Evolutionary conservation across 2,888 invertebrate genomes (phyloP).

Genomic region (Calephelis perditalis): DNA sequence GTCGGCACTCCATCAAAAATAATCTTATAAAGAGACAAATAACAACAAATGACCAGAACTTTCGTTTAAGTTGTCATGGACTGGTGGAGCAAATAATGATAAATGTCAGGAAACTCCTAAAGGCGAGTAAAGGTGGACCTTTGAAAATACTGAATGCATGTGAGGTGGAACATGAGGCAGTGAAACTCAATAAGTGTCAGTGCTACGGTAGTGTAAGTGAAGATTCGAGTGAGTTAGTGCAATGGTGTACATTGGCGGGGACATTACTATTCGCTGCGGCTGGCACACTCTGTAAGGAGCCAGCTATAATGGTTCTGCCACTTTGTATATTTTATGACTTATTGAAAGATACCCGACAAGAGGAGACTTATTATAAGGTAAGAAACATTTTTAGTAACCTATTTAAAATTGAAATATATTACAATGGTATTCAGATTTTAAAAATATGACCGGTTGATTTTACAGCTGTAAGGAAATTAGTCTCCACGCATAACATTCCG

Average conservation of each 20-base stretch:
- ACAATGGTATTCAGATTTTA: no score
- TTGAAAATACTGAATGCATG: constrained; percentile 57
- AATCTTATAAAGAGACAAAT: constrained; percentile 45
- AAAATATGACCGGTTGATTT: no score
- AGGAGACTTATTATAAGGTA: constrained; percentile 77
- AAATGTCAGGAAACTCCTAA: constrained; percentile 60
- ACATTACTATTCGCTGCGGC: constrained; percentile 83
- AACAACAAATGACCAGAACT: constrained; percentile 49
- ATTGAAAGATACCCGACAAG: constrained; percentile 74
- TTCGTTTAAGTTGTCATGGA: constrained; percentile 64
- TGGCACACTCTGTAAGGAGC: constrained; percentile 96
- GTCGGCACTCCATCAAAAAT: constrained; percentile 54
- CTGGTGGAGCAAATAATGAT: constrained; percentile 64
- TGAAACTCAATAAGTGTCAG: constrained; percentile 58
- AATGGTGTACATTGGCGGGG: constrained; percentile 79
- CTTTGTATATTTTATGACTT: constrained; percentile 94
- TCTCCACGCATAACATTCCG: no score
- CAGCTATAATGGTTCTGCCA: constrained; percentile 93
- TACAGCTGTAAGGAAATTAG: no score
- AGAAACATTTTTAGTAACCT: constrained; percentile 31
- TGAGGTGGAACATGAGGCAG: constrained; percentile 49
- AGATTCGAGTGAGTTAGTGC: constrained; percentile 62
- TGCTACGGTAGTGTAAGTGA: constrained; percentile 64
- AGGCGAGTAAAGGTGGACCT: constrained; percentile 61
- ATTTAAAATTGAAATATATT: neutral